Evolutionary conservation across 1,140 invertebrate genomes (phyloP).

Genomic region (Lanistes nyassanus): DNA sequence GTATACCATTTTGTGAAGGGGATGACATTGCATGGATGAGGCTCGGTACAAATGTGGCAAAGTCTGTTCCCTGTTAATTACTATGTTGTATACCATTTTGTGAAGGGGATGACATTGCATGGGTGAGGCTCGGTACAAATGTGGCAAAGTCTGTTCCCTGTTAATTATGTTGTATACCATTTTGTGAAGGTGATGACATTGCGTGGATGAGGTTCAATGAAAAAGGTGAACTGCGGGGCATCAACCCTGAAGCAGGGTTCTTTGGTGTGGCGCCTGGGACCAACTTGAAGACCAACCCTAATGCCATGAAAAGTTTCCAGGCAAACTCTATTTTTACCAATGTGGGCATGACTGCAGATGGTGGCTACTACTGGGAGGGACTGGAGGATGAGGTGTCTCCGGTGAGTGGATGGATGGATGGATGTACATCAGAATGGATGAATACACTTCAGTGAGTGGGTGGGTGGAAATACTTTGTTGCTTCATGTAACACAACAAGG

Average conservation of each 20-base stretch:
- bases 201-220: slow-evolving; percentile 91
- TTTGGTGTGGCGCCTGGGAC: slow-evolving; percentile 98
- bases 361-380: slow-evolving; percentile 88
- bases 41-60: slow-evolving; percentile 82
- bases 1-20: slow-evolving; percentile 29
- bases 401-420: too few species aligned
- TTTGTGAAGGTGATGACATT: slow-evolving; percentile 68
- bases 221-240: slow-evolving; percentile 89
- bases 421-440: too few species aligned
- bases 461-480: too few species aligned
- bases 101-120: slow-evolving; percentile 70
- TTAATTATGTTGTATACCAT: too few species aligned
- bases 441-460: too few species aligned
- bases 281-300: slow-evolving; percentile 90
- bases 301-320: slow-evolving; percentile 94
- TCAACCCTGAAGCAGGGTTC: slow-evolving; percentile 99
- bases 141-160: slow-evolving; percentile 62
- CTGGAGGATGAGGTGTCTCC: slow-evolving; percentile 92
- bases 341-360: slow-evolving; percentile 94
- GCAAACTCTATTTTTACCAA: slow-evolving; percentile 98
- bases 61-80: too few species aligned
- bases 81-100: neutral
- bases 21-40: slow-evolving; percentile 81
- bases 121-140: slow-evolving; percentile 92
- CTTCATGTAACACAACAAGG: too few species aligned